These are phyloP conservation scores for Meta bourneti DNA, from an alignment of 2,888 invertebrate species.

Conservation along the genomic window DNA sequence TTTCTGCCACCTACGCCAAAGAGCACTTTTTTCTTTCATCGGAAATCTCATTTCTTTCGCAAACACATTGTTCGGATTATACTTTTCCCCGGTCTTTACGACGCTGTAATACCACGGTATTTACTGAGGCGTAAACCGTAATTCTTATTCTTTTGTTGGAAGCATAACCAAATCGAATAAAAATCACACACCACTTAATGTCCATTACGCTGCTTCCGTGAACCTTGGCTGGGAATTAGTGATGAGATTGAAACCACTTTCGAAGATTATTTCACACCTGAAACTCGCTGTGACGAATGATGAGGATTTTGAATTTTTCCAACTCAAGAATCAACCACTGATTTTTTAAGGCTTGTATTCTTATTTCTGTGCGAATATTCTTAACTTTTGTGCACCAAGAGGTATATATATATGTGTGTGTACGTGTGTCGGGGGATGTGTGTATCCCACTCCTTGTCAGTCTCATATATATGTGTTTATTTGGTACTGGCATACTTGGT, in stretches of 20 bases:
- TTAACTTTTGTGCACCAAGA: too few species aligned
- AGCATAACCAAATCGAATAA: constrained; percentile 29
- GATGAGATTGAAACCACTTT: background rate
- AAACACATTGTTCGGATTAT: constrained; percentile 29
- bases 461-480: too few species aligned
- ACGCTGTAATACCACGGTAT: background rate
- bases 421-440: too few species aligned
- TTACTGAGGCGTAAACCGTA: constrained; percentile 15
- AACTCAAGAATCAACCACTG: too few species aligned
- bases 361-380: too few species aligned
- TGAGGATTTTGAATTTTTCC: background rate
- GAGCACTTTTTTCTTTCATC: constrained; percentile 15
- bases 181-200: constrained; percentile 34
- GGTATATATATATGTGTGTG: too few species aligned
- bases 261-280: background rate
- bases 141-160: constrained; percentile 21
- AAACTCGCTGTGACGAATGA: background rate
- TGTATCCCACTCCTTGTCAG: too few species aligned
- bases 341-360: too few species aligned
- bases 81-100: background rate
- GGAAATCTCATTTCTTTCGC: constrained; percentile 55
- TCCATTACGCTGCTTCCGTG: background rate
- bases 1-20: constrained; percentile 22
- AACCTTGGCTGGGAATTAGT: background rate
- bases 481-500: too few species aligned